Percentiles rank a stretch among this genome's conserved stretches.
phyloP scores from a whole-genome alignment of 2,113 vertebrate species.

The Hydropotes inermis region DNA sequence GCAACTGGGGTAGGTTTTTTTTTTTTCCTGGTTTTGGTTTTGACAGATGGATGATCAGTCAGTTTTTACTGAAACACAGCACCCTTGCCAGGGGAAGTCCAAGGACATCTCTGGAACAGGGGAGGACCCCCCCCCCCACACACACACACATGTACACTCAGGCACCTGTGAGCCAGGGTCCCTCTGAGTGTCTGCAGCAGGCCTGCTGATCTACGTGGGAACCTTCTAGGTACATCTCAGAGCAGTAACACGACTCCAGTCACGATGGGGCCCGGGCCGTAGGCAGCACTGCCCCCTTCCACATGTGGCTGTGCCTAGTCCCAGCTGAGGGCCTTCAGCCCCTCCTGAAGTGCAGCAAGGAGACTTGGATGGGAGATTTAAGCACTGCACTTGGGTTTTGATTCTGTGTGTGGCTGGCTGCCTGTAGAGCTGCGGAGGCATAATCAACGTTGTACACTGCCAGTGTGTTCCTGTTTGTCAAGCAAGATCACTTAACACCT shows the following conservation, averaged over 20 bases:
- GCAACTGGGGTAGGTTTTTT: neutral
- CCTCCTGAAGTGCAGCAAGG: slow-evolving; percentile 18
- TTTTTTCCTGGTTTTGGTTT: neutral
- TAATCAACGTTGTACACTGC: neutral
- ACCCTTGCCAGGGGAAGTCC: neutral
- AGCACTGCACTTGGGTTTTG: neutral
- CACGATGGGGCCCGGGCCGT: neutral
- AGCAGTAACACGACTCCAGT: fast-evolving
- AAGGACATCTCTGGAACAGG: neutral
- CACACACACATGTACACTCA: neutral
- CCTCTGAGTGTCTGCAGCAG: neutral
- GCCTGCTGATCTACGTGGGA: neutral
- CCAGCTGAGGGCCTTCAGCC: neutral
- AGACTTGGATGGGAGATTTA: neutral
- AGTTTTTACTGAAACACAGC: slow-evolving; percentile 6
- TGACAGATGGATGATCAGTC: neutral
- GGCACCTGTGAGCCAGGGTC: neutral
- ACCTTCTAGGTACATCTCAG: neutral
- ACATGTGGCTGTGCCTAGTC: neutral
- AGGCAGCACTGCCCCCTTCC: neutral
- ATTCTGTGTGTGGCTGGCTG: neutral
- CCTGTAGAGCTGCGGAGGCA: neutral
- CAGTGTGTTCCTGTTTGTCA: neutral
- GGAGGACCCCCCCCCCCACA: neutral
- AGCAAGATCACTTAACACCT: slow-evolving; percentile 15